These are phyloP conservation scores for Idaea dimidiata DNA, from an alignment of 2,888 invertebrate species.

Conservation along the genomic window DNA sequence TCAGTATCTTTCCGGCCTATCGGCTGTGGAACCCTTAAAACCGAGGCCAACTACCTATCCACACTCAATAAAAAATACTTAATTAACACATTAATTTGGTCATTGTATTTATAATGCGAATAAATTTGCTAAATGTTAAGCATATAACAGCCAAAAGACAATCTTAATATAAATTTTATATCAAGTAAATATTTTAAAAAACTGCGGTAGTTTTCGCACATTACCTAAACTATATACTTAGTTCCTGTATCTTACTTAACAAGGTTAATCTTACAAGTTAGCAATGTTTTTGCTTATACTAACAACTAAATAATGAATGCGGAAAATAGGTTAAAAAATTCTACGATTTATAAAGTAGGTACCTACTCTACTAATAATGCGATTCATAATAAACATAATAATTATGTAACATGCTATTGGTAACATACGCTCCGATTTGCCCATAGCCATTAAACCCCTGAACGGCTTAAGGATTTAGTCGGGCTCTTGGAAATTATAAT, in stretches of 20 bases:
- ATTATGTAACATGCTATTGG: too few species aligned
- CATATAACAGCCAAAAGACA: background rate
- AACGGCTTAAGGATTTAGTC: too few species aligned
- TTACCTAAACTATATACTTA: background rate
- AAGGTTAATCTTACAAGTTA: background rate
- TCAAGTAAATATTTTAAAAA: background rate
- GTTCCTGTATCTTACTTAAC: background rate
- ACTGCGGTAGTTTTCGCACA: background rate
- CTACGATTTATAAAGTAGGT: too few species aligned
- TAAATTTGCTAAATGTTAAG: background rate
- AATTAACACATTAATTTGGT: background rate
- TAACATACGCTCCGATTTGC: too few species aligned
- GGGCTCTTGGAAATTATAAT: too few species aligned
- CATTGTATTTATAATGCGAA: background rate
- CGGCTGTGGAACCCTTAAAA: background rate
- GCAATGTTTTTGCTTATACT: background rate
- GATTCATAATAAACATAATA: too few species aligned
- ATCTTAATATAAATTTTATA: background rate
- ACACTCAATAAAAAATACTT: background rate
- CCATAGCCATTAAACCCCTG: too few species aligned
- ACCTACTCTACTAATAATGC: too few species aligned
- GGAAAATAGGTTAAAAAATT: background rate
- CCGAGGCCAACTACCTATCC: background rate
- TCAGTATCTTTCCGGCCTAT: background rate
- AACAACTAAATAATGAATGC: background rate